Base-by-base conservation (phyloP, 1,140 invertebrate species). In the Colletes latitarsis region DNA sequence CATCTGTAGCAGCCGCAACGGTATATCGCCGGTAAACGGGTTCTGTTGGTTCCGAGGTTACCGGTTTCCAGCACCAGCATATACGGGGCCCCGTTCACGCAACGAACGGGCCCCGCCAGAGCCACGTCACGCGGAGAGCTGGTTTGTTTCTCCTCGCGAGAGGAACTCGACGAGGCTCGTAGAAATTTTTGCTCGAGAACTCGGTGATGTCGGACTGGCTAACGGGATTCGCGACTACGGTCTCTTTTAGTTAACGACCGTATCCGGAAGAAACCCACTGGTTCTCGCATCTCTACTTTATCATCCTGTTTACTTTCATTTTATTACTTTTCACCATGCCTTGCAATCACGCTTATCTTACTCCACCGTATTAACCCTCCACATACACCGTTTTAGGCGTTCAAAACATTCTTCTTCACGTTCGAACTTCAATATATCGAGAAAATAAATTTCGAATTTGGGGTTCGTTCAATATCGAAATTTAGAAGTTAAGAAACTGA, bases 11-110 rank as follows among this genome's bases (percentile, higher is more conserved):
- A 68, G 30, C 64, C 43, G 64, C 88, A 89, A 88, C 88, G 82
- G 85, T 82, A 87, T 77, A 88, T 86, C 83, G 74, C 21, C 68
- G 71, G 74, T 72, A 82, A 87, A 86, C 82, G 67, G 80, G 69
- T 66, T 73, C 55, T 6, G 64, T 58, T 21, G 30, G 81, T 17
- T 69, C 49, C 49, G 62, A 80, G 21, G 71, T 67, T 60, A 82
- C 75, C 83, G 77, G 79, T 81, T 83, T 77, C 60, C 55, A 70
- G 19, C 68, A 46, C 41, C 43, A 3, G 21, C 46, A n/a, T 41
- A 43, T 30, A 58, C 52, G 30, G 46, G 57, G 43, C 4, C 30
- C 64, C 52, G 67, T 52, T 82, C 73, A 77, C 82, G 80, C 74
- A 53, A 77, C 76, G 21, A 49, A 21, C 30, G 30, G 46, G 21